phyloP scores from a whole-genome alignment of 92 coral and sea anemone genomes.

The Siderastrea radians region DNA sequence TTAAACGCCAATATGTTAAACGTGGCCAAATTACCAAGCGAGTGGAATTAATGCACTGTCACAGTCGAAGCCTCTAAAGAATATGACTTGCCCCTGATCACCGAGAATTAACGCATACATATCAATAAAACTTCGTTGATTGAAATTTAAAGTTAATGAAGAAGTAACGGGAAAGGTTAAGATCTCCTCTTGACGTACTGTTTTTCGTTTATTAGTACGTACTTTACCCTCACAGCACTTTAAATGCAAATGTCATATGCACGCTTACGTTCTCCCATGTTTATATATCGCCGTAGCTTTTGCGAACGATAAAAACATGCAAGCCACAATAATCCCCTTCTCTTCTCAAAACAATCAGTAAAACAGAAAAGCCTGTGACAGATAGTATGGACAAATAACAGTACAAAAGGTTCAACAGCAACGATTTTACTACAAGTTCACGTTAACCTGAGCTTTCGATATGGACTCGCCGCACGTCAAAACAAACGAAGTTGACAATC shows the following conservation, averaged over 20 bases:
- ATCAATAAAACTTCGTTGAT: not conserved
- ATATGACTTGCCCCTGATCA: no score
- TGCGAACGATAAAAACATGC: slow-evolving; percentile 6
- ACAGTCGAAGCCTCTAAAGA: no score
- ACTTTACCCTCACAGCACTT: not conserved
- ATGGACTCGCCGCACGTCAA: slow-evolving; percentile 49
- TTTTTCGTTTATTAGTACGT: slow-evolving; percentile 14
- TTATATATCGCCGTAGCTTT: not conserved
- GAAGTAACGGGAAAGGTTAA: not conserved
- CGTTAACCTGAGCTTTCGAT: not conserved
- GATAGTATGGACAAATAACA: not conserved
- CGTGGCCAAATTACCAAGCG: not conserved
- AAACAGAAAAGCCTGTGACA: no score
- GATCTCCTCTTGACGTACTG: not conserved
- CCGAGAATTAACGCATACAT: slow-evolving; percentile 2
- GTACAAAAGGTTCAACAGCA: not conserved
- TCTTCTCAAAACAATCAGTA: not conserved
- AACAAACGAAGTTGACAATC: slow-evolving; percentile 46
- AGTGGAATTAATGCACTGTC: no score
- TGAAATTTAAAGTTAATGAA: slow-evolving; percentile 3
- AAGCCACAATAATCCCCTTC: not conserved
- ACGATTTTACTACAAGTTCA: no score
- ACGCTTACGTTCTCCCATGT: not conserved
- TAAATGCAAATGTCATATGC: slow-evolving; percentile 26
- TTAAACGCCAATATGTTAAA: not conserved